These are phyloP conservation scores for Grus americana DNA, from an alignment of 2,113 vertebrate genomes.

Conservation along the genomic window DNA sequence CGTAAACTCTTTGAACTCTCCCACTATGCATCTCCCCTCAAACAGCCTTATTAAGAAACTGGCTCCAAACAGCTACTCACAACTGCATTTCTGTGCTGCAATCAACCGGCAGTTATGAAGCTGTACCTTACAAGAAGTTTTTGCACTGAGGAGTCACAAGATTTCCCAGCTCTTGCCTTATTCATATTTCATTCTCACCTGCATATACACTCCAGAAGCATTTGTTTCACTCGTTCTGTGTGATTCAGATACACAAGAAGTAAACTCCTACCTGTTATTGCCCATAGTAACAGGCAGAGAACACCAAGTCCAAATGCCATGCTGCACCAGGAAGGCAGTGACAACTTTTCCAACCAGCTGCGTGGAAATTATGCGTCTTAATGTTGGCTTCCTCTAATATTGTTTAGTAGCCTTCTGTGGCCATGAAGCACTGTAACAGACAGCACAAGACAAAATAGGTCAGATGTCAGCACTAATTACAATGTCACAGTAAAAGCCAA, in stretches of 20 bases:
- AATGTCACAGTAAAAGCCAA: neutral
- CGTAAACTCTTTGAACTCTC: neutral
- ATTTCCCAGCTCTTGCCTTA: neutral
- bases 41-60: neutral
- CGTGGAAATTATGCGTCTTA: neutral
- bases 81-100: neutral
- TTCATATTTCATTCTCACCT: neutral
- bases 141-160: neutral
- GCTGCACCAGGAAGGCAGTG: neutral
- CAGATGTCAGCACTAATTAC: neutral
- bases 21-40: neutral
- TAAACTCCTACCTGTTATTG: slow-evolving; percentile 66
- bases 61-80: neutral
- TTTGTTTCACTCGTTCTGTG: neutral
- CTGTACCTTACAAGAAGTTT: neutral
- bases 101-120: neutral
- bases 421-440: slow-evolving; percentile 55
- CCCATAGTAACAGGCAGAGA: slow-evolving; percentile 47
- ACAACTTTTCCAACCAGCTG: neutral
- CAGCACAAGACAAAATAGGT: neutral
- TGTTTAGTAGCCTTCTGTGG: neutral
- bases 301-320: slow-evolving; percentile 41
- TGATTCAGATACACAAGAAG: neutral
- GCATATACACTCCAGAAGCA: neutral
- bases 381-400: neutral